phyloP scores from a whole-genome alignment of 2,888 invertebrate species.

The Actias luna region DNA sequence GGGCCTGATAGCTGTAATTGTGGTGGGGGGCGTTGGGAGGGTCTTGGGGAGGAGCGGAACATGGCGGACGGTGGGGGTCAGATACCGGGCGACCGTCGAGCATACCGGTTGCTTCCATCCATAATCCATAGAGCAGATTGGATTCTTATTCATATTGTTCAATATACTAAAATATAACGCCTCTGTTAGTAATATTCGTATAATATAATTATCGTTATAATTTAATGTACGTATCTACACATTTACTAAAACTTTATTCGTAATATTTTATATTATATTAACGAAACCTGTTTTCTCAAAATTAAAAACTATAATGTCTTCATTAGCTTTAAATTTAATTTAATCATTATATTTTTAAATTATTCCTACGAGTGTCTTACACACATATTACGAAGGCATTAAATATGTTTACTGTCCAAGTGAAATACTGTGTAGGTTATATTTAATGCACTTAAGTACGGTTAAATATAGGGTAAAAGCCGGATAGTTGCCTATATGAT shows the following conservation, averaged over 20 bases:
- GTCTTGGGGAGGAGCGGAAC: constrained; percentile 73
- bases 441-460: too few relatives aligned
- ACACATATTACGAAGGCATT: too few relatives aligned
- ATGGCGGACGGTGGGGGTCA: constrained; percentile 74
- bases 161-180: constrained; percentile 8
- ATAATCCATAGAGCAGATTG: not conserved
- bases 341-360: too few relatives aligned
- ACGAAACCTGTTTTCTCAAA: too few relatives aligned
- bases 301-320: too few relatives aligned
- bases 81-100: constrained; percentile 59
- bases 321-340: too few relatives aligned
- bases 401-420: too few relatives aligned
- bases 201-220: too few relatives aligned
- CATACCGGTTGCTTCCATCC: constrained; percentile 50
- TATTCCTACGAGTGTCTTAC: too few relatives aligned
- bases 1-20: constrained; percentile 63
- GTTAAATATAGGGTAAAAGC: constrained; percentile 15
- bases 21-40: constrained; percentile 74
- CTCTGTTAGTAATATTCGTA: not conserved
- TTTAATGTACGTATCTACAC: not conserved
- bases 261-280: too few relatives aligned
- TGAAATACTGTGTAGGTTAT: too few relatives aligned
- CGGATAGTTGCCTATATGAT: constrained; percentile 18
- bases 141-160: constrained; percentile 1
- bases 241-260: not conserved